Base-by-base conservation (phyloP, 2,113 vertebrate genomes). In the Gobio gobio region DNA sequence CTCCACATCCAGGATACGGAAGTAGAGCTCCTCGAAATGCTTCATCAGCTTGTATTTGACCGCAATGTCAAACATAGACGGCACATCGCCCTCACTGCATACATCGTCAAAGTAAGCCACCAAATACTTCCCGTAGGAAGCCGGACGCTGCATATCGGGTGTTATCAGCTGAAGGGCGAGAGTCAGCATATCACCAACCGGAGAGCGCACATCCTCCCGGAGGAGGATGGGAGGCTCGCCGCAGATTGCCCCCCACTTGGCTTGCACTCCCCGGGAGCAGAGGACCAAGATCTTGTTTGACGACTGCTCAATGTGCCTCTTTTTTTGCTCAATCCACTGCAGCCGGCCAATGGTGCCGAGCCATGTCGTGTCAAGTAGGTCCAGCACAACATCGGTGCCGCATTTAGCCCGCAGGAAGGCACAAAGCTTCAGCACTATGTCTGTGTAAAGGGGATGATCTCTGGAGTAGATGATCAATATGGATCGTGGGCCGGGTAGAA, bases 221-320 rank as follows among this genome's bases (percentile, higher is more conserved):
- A 99, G 91, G 3, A 80, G 91, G 58, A 98, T 83, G 9, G 6
- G 87, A 3, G 90, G 91, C 0, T 89, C 90, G 2, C 96, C 95
- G 0, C 97, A 96, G 93, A 98, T 95, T 61, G 98, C 96, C 26
- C 94, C 93, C 97, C 98, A 99, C 47, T 99, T 99, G 47, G 96
- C 96, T 77, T 93, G 96, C 12, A 97, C 95, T 1, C 98, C 98
- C 1, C 87, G 94, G 0, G 98, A 99, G 73, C 97, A 99, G 26
- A 99, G 92, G 68, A 99, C 89, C 68, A 99, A 91, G 78, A 99
- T 96, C 79, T 98, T 99, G 14, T 96, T 96, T 0, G 93, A 92
- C 0, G 94, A 92, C 0, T 94, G 92, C 4, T 94, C 93, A 84
- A 98, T 93, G 64, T 96, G 94, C 43, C 94, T 94, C 43, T 96